Conservation (phyloP, 1,140 invertebrate genomes). For the Panagrolaimus sp. region DNA sequence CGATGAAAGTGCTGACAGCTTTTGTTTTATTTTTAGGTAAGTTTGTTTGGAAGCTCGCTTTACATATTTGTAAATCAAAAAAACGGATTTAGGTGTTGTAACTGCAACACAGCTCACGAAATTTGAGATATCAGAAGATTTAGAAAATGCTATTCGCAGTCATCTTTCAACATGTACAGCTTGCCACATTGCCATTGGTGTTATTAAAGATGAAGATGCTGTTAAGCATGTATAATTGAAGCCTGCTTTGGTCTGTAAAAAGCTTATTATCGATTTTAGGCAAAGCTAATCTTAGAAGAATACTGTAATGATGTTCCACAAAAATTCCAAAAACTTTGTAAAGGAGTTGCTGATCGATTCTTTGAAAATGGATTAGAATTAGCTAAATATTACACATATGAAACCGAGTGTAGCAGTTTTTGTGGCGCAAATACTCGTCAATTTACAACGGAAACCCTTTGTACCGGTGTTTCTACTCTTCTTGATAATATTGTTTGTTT, state of each 20-base stretch:
- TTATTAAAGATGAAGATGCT: not conserved
- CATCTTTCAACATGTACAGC: not conserved
- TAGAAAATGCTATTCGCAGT: not conserved
- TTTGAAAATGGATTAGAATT: not conserved
- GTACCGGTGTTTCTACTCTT: not conserved
- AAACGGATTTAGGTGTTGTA: too few species aligned
- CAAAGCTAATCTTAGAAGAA: not conserved
- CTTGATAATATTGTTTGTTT: not conserved
- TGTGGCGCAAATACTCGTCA: not conserved
- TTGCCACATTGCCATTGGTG: not conserved
- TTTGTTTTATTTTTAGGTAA: too few species aligned
- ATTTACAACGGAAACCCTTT: not conserved
- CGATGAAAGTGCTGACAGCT: too few species aligned
- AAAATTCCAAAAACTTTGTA: not conserved
- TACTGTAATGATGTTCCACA: not conserved
- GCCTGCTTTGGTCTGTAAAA: too few species aligned
- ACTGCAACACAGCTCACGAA: too few species aligned
- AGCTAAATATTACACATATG: not conserved
- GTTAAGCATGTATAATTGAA: not conserved
- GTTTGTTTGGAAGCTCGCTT: too few species aligned
- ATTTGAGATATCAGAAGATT: too few species aligned
- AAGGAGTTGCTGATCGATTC: constrained; percentile 1
- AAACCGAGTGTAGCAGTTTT: not conserved
- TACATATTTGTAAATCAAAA: too few species aligned
- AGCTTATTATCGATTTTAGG: not conserved